Evolutionary conservation across 2,797 vertebrate species (phyloP).

Genomic region (Tapirus indicus): DNA sequence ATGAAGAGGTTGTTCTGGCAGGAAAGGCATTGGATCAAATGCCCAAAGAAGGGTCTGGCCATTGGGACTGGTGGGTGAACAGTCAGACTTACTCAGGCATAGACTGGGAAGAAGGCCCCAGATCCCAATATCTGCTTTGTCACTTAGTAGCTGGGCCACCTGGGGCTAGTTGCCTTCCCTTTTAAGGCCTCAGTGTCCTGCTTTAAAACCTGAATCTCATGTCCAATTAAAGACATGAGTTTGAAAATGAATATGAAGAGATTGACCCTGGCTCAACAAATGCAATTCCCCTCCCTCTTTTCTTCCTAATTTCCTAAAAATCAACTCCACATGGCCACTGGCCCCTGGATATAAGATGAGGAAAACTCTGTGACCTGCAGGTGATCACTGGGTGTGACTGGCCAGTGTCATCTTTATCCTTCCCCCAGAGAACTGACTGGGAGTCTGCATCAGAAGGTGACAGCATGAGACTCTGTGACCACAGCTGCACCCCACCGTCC

Average conservation of each 20-base stretch:
- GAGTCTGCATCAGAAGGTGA: neutral
- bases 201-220: neutral
- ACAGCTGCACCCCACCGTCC: neutral
- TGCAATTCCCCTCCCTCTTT: neutral
- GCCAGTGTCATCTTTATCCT: neutral
- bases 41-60: neutral
- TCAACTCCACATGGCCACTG: neutral
- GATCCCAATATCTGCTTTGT: neutral
- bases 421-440: neutral
- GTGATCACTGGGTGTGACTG: neutral
- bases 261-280: neutral
- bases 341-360: neutral
- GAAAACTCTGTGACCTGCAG: neutral
- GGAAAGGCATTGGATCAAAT: neutral
- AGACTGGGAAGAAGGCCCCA: neutral
- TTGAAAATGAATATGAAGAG: neutral
- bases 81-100: neutral
- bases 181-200: neutral
- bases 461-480: neutral
- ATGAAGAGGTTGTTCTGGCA: neutral
- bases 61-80: too few relatives aligned
- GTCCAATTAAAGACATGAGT: neutral
- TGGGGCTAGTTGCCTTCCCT: neutral
- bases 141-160: neutral
- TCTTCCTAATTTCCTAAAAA: constrained; percentile 21